Percentiles rank a stretch among this genome's conserved stretches.
phyloP scores from a whole-genome alignment of 2,797 vertebrate species.

The Acanthurus leucopareius region DNA sequence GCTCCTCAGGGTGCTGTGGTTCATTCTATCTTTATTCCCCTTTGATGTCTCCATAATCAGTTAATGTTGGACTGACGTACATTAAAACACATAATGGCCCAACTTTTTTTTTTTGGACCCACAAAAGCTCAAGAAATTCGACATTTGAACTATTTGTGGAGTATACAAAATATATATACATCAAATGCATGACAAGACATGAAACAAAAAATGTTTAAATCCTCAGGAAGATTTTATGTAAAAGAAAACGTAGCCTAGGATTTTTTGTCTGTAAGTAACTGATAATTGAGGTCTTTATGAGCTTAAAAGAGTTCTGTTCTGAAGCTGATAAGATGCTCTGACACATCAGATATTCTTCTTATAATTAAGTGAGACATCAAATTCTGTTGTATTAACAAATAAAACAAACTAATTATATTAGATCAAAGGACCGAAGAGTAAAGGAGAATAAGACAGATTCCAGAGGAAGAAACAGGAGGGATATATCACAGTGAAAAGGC shows the following conservation, averaged over 20 bases:
- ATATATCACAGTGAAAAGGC: neutral
- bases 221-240: conserved; percentile 8
- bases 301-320: conserved; percentile 36
- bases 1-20: conserved; percentile 26
- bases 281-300: conserved; percentile 43
- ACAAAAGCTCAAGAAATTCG: conserved; percentile 25
- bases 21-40: conserved; percentile 30
- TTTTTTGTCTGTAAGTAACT: conserved; percentile 44
- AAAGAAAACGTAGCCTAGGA: conserved; percentile 18
- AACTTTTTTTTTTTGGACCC: conserved; percentile 19
- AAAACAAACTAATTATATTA: conserved; percentile 72
- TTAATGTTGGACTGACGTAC: conserved; percentile 15
- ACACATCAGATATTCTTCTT: conserved; percentile 43
- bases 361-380: conserved; percentile 32
- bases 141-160: conserved; percentile 29
- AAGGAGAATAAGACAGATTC: conserved; percentile 50
- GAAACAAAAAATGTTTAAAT: neutral
- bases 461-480: conserved; percentile 41
- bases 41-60: conserved; percentile 48
- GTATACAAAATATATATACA: conserved; percentile 16
- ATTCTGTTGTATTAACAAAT: conserved; percentile 61
- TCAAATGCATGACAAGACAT: conserved; percentile 5
- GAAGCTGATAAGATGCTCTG: conserved; percentile 30
- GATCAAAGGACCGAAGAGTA: conserved; percentile 42
- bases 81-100: conserved; percentile 6